These are phyloP conservation scores for Metridium senile DNA, from an alignment of 92 coral and sea anemone genomes.

Conservation along the genomic window DNA sequence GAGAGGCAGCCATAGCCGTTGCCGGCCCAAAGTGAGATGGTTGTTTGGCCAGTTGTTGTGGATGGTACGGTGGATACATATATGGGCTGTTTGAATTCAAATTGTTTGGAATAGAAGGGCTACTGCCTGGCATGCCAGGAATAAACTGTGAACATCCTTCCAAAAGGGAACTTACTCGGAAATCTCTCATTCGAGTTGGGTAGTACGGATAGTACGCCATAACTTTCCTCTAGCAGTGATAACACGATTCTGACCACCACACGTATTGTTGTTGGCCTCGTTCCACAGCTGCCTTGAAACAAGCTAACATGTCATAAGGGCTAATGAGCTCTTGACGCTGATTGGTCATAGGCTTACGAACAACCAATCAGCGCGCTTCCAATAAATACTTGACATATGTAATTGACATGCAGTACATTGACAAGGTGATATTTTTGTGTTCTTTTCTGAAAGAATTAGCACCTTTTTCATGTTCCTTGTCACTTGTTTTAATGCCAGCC, in stretches of 20 bases:
- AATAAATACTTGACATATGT: constrained; percentile 78
- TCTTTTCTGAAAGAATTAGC: constrained; percentile 98
- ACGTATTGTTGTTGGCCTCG: constrained; percentile 82
- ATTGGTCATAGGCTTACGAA: constrained; percentile 70
- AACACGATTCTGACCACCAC: constrained; percentile 56
- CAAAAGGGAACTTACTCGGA: constrained; percentile 89
- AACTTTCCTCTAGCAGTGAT: constrained; percentile 20
- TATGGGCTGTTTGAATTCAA: constrained; percentile 75
- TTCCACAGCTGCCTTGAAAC: constrained; percentile 94
- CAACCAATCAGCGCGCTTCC: constrained; percentile 72
- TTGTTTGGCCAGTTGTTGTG: constrained; percentile 84
- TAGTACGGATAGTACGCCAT: constrained; percentile 94
- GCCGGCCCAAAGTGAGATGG: constrained; percentile 82
- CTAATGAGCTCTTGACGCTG: constrained; percentile 77
- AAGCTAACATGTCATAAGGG: constrained; percentile 84
- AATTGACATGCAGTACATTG: constrained; percentile 96
- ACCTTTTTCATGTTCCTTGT: constrained; percentile 97
- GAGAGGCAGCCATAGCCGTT: constrained; percentile 43
- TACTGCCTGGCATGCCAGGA: constrained; percentile 76
- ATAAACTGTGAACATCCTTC: constrained; percentile 86
- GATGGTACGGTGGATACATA: constrained; percentile 77
- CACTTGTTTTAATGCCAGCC: constrained; percentile 79
- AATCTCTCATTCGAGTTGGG: constrained; percentile 86
- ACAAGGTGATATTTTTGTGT: constrained; percentile 95
- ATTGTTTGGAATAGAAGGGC: constrained; percentile 71